These are phyloP conservation scores for Lonchura striata DNA, from an alignment of 2,113 vertebrate genomes.

Conservation along the genomic window DNA sequence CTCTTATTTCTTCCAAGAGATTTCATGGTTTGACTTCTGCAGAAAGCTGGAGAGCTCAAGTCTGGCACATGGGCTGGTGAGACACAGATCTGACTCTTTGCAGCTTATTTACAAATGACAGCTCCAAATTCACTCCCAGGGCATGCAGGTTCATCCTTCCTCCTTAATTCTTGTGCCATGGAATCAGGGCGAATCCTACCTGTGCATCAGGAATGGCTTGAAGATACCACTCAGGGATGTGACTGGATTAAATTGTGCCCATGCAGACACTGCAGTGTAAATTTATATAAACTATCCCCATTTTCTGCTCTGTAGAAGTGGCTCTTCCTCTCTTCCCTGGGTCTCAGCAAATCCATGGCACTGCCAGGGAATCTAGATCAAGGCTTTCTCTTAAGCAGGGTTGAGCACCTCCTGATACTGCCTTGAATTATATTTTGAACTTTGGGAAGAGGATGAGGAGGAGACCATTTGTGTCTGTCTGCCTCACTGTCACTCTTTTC, in stretches of 20 bases:
- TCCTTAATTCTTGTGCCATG: accelerated
- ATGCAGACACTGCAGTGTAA: accelerated
- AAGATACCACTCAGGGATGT: not conserved
- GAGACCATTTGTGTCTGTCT: not conserved
- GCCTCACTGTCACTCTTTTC: not conserved
- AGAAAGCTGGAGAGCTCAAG: not conserved
- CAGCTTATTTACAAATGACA: not conserved
- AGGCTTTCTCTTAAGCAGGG: not conserved
- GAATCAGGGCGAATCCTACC: not conserved
- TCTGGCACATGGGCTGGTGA: not conserved
- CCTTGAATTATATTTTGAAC: not conserved
- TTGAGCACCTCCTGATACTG: not conserved
- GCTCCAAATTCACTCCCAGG: not conserved
- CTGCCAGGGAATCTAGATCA: accelerated
- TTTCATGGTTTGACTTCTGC: not conserved
- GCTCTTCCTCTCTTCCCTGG: not conserved
- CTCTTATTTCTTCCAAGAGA: not conserved
- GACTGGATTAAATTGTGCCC: not conserved
- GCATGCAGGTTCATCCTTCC: not conserved
- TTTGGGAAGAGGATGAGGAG: not conserved
- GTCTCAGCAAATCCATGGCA: not conserved
- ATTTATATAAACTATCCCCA: accelerated
- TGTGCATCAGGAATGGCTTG: not conserved
- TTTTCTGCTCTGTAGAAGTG: not conserved
- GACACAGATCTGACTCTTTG: not conserved